These are phyloP conservation scores for Tromatobia lineatoria DNA, from an alignment of 2,888 invertebrate species.

Conservation along the genomic window DNA sequence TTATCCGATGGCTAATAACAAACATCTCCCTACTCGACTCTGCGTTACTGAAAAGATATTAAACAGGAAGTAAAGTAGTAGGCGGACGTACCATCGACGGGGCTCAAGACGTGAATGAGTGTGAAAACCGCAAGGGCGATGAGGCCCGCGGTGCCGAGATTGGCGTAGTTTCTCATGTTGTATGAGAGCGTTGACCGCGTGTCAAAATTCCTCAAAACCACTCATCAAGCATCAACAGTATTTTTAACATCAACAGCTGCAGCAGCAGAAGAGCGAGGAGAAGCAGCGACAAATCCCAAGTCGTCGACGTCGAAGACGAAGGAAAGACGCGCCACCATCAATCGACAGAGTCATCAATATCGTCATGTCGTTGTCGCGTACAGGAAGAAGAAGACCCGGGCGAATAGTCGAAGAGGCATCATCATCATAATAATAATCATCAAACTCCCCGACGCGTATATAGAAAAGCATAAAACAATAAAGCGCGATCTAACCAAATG, in stretches of 20 bases:
- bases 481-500: slow-evolving; percentile 13
- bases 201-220: background rate
- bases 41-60: too few relatives aligned
- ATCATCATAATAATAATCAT: slow-evolving; percentile 15
- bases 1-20: too few relatives aligned
- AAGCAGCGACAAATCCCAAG: slow-evolving; percentile 58
- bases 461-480: slow-evolving; percentile 25
- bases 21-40: too few relatives aligned
- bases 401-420: slow-evolving; percentile 28
- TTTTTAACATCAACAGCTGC: background rate
- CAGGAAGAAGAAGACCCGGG: slow-evolving; percentile 41
- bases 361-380: slow-evolving; percentile 73
- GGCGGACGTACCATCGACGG: slow-evolving; percentile 78
- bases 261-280: background rate
- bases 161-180: slow-evolving; percentile 74
- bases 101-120: slow-evolving; percentile 76
- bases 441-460: slow-evolving; percentile 5
- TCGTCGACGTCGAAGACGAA: slow-evolving; percentile 61
- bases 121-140: slow-evolving; percentile 78
- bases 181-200: slow-evolving; percentile 6
- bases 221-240: background rate
- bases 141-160: slow-evolving; percentile 76
- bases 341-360: slow-evolving; percentile 67
- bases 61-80: too few relatives aligned
- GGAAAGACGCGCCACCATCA: slow-evolving; percentile 60